Percentiles rank a stretch among this genome's conserved stretches.
phyloP scores from a whole-genome alignment of 2,888 invertebrate genomes.

The Actias luna region DNA sequence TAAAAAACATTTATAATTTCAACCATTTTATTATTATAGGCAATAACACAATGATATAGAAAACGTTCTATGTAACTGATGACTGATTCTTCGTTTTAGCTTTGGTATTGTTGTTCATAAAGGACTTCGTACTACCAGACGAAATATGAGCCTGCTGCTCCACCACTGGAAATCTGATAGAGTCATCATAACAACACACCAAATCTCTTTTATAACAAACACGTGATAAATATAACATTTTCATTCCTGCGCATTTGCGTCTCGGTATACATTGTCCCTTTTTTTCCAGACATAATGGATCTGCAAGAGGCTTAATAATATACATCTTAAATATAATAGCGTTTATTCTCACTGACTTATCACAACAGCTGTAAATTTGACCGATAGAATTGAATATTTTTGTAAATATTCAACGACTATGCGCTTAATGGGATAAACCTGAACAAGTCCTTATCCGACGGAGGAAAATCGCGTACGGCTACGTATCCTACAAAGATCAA shows the following conservation, averaged over 20 bases:
- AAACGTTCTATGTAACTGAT: background rate
- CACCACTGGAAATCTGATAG: conserved; percentile 22
- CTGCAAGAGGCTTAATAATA: conserved; percentile 31
- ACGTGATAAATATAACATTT: conserved; percentile 53
- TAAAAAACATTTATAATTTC: background rate
- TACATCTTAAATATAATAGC: background rate
- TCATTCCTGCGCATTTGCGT: conserved; percentile 40
- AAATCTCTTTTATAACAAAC: conserved; percentile 49
- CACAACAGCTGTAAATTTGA: too few species aligned
- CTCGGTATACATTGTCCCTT: conserved; percentile 51
- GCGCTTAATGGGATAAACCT: too few species aligned
- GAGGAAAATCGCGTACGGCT: too few species aligned
- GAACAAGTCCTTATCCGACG: too few species aligned
- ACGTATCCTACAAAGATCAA: too few species aligned
- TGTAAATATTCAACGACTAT: too few species aligned
- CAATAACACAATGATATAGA: background rate
- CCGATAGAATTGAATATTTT: too few species aligned
- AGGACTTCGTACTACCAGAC: background rate
- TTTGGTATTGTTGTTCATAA: background rate
- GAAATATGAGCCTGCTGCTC: background rate
- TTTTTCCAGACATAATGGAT: conserved; percentile 48
- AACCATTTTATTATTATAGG: background rate
- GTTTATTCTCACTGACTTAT: background rate
- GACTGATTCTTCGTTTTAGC: background rate
- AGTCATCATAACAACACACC: conserved; percentile 60